Conservation (phyloP, 2,888 invertebrate genomes). For the Galeruca laticollis region DNA sequence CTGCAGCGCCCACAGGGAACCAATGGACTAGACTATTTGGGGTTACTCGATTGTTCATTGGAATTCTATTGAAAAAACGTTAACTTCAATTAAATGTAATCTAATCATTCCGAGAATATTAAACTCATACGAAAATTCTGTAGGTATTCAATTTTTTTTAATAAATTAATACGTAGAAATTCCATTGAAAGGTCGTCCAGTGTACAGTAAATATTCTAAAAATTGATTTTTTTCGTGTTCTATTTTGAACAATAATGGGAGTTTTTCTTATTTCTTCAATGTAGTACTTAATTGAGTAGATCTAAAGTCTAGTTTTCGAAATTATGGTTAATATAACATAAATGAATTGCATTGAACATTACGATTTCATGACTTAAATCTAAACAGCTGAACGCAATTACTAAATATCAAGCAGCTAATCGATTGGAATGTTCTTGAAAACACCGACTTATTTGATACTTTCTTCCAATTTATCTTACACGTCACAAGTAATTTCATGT, state of each 20-base stretch:
- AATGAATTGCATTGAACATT: neutral
- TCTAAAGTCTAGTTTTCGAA: neutral
- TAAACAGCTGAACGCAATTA: constrained; percentile 10
- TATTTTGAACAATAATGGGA: neutral
- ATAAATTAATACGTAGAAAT: no score
- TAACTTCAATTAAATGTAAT: no score
- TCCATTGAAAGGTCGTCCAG: no score
- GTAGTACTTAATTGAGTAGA: neutral
- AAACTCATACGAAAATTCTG: no score
- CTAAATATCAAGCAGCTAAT: constrained; percentile 3
- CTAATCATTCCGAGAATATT: neutral
- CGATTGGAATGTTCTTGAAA: neutral
- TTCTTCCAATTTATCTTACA: neutral
- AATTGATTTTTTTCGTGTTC: neutral
- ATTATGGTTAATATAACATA: neutral
- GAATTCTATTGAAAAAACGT: neutral
- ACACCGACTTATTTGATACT: neutral
- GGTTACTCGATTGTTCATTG: neutral
- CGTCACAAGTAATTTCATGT: neutral
- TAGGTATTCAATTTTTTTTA: no score
- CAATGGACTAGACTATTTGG: no score
- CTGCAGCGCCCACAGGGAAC: no score
- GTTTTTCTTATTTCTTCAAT: neutral
- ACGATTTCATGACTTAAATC: neutral
- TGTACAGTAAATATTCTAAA: no score